These are phyloP conservation scores for Microplitis manilae DNA, from an alignment of 2,888 invertebrate genomes.

Conservation along the genomic window DNA sequence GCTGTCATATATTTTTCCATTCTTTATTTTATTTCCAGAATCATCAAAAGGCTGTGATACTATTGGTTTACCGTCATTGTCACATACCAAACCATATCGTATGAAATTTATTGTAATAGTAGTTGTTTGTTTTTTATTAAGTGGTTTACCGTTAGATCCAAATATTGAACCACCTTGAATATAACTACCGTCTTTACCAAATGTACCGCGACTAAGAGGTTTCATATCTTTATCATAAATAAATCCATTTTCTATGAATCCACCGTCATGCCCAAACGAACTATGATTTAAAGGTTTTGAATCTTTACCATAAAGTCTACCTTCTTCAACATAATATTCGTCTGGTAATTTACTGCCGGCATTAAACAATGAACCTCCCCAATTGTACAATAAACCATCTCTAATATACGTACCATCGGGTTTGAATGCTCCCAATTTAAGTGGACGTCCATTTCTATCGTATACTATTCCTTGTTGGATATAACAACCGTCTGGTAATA, in stretches of 20 bases:
- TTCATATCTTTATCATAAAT: conserved; percentile 64
- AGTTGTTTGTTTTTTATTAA: conserved; percentile 58
- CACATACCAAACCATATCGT: conserved; percentile 64
- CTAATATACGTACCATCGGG: conserved; percentile 65
- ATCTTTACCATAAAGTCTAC: conserved; percentile 65
- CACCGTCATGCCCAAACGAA: conserved; percentile 63
- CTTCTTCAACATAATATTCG: conserved; percentile 63
- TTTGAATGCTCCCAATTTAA: conserved; percentile 66
- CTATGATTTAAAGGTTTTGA: conserved; percentile 63
- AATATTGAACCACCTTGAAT: conserved; percentile 64
- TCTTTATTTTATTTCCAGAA: conserved; percentile 61
- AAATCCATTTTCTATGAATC: conserved; percentile 64
- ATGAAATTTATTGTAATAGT: conserved; percentile 60
- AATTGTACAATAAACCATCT: conserved; percentile 65
- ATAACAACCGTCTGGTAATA: conserved; percentile 66
- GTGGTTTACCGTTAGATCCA: conserved; percentile 58
- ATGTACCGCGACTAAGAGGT: conserved; percentile 61
- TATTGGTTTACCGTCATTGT: conserved; percentile 63
- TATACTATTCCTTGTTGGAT: conserved; percentile 65
- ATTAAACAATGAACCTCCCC: conserved; percentile 66
- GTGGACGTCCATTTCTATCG: conserved; percentile 57
- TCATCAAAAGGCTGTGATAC: conserved; percentile 61
- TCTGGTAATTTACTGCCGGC: conserved; percentile 62
- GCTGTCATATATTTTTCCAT: conserved; percentile 63
- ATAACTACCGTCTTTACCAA: conserved; percentile 63